These are phyloP conservation scores for Podarcis siculus DNA, from an alignment of 2,797 vertebrate genomes.

Conservation along the genomic window DNA sequence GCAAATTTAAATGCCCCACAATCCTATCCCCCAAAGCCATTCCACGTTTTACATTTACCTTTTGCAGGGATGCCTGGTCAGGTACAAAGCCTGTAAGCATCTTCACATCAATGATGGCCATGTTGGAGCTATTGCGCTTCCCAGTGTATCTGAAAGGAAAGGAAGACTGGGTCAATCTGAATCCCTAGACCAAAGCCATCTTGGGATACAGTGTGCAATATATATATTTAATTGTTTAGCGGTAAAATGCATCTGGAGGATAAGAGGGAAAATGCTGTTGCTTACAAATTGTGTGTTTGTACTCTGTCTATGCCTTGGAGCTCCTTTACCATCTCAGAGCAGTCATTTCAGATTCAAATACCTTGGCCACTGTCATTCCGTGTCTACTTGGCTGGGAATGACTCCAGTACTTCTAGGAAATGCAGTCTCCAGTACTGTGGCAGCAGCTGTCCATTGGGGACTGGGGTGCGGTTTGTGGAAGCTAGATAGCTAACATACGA, in stretches of 20 bases:
- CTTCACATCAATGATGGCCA: slow-evolving; percentile 74
- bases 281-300: too few species aligned
- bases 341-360: background rate
- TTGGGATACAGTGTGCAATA: too few species aligned
- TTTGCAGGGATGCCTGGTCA: slow-evolving; percentile 64
- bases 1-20: too few species aligned
- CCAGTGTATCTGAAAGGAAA: slow-evolving; percentile 67
- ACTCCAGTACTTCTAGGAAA: background rate
- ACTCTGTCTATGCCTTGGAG: background rate
- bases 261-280: too few species aligned
- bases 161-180: background rate
- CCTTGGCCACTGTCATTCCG: background rate
- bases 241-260: too few species aligned
- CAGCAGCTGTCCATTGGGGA: too few species aligned
- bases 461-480: too few species aligned
- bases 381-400: background rate
- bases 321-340: background rate
- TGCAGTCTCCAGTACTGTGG: background rate
- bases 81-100: slow-evolving; percentile 74
- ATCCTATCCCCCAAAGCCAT: background rate
- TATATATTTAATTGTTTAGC: background rate
- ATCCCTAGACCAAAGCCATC: background rate
- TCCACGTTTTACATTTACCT: slow-evolving; percentile 56
- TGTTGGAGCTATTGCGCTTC: slow-evolving; percentile 66
- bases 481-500: too few species aligned